Percentiles rank a stretch among this genome's conserved stretches.
These are phyloP conservation scores for Macquaria australasica DNA, from an alignment of 2,113 vertebrate genomes.

Conservation along the genomic window DNA sequence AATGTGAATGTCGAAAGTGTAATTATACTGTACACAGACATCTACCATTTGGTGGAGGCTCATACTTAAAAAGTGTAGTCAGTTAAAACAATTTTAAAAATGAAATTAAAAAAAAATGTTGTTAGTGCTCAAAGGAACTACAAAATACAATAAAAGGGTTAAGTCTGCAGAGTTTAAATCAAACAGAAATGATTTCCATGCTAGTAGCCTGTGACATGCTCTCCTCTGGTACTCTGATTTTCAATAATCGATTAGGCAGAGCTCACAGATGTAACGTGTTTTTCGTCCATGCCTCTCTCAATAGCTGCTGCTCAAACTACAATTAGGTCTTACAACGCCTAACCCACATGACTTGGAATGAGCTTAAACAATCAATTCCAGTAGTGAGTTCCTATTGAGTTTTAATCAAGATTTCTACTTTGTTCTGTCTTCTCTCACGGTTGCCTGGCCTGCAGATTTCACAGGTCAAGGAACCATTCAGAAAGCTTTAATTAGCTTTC, in stretches of 20 bases:
- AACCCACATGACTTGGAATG: slow-evolving; percentile 48
- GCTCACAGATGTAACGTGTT: slow-evolving; percentile 30
- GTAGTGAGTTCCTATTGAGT: slow-evolving; percentile 65
- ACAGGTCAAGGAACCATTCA: slow-evolving; percentile 81
- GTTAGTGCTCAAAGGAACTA: not conserved
- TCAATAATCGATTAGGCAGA: slow-evolving; percentile 16
- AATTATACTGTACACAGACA: not conserved
- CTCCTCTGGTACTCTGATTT: not conserved
- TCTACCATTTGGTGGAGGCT: not conserved
- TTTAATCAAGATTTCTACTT: slow-evolving; percentile 78
- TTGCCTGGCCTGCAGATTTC: slow-evolving; percentile 71
- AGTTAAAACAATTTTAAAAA: not conserved
- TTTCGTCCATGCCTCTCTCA: slow-evolving; percentile 11
- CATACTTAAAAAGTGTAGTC: not conserved
- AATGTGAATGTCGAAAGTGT: not conserved
- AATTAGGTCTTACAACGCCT: slow-evolving; percentile 35
- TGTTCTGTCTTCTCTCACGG: slow-evolving; percentile 69
- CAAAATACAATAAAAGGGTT: not conserved
- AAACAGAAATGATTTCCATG: not conserved
- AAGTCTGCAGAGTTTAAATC: not conserved
- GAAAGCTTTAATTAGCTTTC: slow-evolving; percentile 81
- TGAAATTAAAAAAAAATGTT: too few species aligned
- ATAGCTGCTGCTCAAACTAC: slow-evolving; percentile 35
- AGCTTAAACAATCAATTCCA: slow-evolving; percentile 71
- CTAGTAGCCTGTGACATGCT: not conserved